Evolutionary conservation across 2,113 vertebrate genomes (phyloP), one percentile per base, ranked within the genome.

Genomic region (Ictalurus furcatus): DNA sequence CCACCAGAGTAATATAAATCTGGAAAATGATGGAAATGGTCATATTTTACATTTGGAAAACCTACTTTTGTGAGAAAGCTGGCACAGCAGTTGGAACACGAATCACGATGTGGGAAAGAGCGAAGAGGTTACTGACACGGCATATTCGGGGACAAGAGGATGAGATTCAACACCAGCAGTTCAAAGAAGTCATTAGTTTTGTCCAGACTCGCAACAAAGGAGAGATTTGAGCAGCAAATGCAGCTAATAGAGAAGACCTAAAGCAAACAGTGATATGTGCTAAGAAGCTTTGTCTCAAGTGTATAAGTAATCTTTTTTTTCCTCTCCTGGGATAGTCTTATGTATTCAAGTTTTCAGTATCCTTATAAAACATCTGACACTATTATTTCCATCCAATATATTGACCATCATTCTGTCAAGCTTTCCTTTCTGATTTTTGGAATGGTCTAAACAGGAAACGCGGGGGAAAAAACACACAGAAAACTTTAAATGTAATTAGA

Each of bases 121-220:
- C 94, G 94, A 95, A 95, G 96, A 96, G 96, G 96, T 97, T 96
- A 96, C 95, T 92, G 94, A 90, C 92, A 76, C 89, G 30, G 90
- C 89, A 92, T 92, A 94, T 86, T 71, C 6, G 13, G 48, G 25
- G 48, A 71, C 52, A 23, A 92, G 34, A 85, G 76, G 84, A 86
- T 73, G 87, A 84, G 94, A 95, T 93, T 89, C 88, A 91, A 92
- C 88, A 92, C 90, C 92, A 65, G 61, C 86, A 23, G 93, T 40
- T 92, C 92, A 94, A 95, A 96, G 93, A 89, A 94, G 90, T 95
- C 92, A 95, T 91, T 92, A 93, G 85, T 84, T 61, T 93, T 92
- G 92, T 88, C 88, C 91, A 91, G 88, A 84, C 92, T 65, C 13
- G 56, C 69, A 89, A 92, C 89, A 95, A 95, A 84, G 88, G 74